Conservation (phyloP, 2,797 vertebrate species). For the Clarias platycephalus region DNA sequence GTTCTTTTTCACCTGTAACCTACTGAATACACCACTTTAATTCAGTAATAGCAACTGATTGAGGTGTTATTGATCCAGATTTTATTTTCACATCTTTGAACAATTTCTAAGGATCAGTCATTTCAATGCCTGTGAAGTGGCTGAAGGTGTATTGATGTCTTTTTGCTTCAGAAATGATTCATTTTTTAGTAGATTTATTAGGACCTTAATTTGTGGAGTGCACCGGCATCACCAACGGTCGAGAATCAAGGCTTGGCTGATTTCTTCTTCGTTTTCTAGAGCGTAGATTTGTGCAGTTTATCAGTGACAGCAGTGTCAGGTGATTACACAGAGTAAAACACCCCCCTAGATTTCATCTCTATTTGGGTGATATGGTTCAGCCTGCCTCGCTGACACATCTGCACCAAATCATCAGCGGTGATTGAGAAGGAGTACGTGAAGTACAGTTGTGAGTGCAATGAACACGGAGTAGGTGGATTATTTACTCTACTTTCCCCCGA, state of each 20-base stretch:
- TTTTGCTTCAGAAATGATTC: background rate
- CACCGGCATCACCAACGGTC: background rate
- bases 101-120: background rate
- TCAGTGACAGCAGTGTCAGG: background rate
- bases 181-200: background rate
- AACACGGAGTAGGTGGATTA: background rate
- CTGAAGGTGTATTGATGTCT: background rate
- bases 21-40: background rate
- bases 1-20: background rate
- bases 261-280: background rate
- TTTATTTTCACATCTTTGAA: background rate
- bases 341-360: background rate
- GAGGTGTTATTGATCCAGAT: conserved; percentile 13
- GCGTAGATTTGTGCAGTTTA: background rate
- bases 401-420: background rate
- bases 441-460: background rate
- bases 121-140: background rate
- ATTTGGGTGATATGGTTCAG: background rate
- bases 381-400: background rate
- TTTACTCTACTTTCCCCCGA: background rate
- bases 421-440: background rate
- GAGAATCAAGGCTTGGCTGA: background rate
- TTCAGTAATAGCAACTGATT: background rate
- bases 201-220: background rate
- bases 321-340: background rate